Evolutionary conservation across 2,113 vertebrate genomes (phyloP).

Genomic region (Vimba vimba): DNA sequence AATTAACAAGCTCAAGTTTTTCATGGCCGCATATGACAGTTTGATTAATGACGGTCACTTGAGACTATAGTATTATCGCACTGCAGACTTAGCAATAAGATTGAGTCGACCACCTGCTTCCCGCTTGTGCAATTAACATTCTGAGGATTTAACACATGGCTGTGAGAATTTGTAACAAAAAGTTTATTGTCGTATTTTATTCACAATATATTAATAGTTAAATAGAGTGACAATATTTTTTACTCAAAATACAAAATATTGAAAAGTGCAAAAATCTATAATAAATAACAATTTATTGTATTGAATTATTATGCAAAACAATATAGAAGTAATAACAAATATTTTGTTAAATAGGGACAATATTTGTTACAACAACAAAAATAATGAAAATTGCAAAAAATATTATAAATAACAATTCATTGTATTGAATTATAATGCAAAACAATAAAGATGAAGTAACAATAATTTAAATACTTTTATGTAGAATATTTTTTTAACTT

Average conservation of each 20-base stretch:
- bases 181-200: neutral
- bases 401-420: neutral
- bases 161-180: neutral
- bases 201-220: conserved; percentile 11
- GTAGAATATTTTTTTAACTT: neutral
- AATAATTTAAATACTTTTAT: neutral
- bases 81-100: neutral
- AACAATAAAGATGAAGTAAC: neutral
- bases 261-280: neutral
- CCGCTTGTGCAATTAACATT: neutral
- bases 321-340: neutral
- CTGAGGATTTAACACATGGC: neutral
- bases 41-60: conserved; percentile 76
- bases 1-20: conserved; percentile 64
- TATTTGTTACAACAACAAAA: neutral
- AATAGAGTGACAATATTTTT: neutral
- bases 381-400: neutral
- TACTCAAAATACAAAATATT: neutral
- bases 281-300: neutral
- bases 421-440: neutral
- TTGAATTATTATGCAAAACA: neutral
- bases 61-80: conserved; percentile 51
- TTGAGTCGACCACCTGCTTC: conserved; percentile 48
- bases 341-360: neutral
- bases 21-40: conserved; percentile 59